Base-by-base conservation (phyloP, 2,113 vertebrate species). In the Aspidoscelis tigris region DNA sequence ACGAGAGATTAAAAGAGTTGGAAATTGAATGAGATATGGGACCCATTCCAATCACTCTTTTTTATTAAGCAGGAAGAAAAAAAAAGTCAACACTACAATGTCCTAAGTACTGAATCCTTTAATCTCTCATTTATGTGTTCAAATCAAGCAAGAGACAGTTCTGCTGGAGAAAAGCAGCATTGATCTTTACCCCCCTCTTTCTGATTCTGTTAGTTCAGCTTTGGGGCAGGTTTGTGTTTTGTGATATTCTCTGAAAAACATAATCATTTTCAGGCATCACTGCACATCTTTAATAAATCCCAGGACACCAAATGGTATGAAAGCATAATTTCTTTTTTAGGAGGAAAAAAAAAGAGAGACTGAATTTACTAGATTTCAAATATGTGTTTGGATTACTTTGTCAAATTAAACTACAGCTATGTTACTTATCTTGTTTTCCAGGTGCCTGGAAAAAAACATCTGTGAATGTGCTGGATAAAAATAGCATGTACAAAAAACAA, bases 381-480 rank as follows among this genome's bases (percentile, higher is more conserved):
- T 76, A 89, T 76, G 39, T 77, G 24, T 88, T 86, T 91, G 84
- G 80, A 89, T 93, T 92, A 89, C 80, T 92, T 86, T 87, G 80
- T 92, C 81, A 88, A 91, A 89, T 93, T 92, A 87, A 93, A 92
- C 66, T 87, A 72, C 83, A 82, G 86, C 76, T 83, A 10, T 89
- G 80, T 55, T 85, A 92, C 88, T 91, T 89, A 92, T 91, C 89
- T 93, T 64, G 7, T 85, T 86, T 93, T 80, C 78, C 89, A 91
- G 90, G 77, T 93, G 87, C 83, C 88, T 88, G 72, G 50, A 58
- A 44, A 61, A 41, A 84, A 84, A 47, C 72, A 69, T 74, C 84
- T 79, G 55, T 68, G 86, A 88, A 82, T 85, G 90, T 89, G 69
- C 58, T 81, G 84, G 72, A 88, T 88, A 88, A 89, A 91, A 91